These are phyloP conservation scores for Cryptoblepharus egeriae DNA, from an alignment of 2,797 vertebrate species.

Conservation along the genomic window DNA sequence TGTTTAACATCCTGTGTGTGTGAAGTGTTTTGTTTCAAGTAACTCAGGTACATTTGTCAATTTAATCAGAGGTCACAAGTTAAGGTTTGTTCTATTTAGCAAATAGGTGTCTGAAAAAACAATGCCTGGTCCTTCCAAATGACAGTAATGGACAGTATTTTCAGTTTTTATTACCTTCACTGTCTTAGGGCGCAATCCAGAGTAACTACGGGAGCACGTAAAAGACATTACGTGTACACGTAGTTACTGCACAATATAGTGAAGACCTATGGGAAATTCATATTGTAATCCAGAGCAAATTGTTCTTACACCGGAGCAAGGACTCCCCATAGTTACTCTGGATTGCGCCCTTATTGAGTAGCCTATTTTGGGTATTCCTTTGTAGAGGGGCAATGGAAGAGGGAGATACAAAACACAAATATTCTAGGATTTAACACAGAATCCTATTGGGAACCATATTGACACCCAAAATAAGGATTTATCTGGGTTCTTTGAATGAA, in stretches of 20 bases:
- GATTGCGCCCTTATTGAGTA: no score
- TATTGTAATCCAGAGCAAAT: no score
- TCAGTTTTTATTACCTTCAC: not conserved
- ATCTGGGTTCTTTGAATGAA: not conserved
- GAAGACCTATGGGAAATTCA: no score
- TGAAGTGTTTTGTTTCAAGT: constrained; percentile 46
- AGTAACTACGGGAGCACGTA: no score
- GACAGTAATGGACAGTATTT: not conserved
- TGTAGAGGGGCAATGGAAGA: not conserved
- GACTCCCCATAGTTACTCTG: no score
- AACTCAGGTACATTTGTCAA: constrained; percentile 12
- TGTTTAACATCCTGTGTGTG: constrained; percentile 40
- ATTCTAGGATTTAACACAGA: not conserved
- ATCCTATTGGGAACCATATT: not conserved
- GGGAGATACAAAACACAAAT: not conserved
- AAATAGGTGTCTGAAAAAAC: not conserved
- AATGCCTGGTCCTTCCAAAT: not conserved
- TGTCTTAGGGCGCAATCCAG: no score
- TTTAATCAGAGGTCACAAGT: not conserved
- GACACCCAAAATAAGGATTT: not conserved
- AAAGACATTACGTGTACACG: no score
- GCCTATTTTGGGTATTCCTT: not conserved
- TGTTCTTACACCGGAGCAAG: no score
- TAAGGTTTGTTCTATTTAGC: not conserved
- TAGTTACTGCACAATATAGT: no score